A percentile compares a stretch with the other conserved stretches of the same genome.
Evolutionary conservation across 2,113 vertebrate genomes (phyloP).

Genomic region (Carollia perspicillata): DNA sequence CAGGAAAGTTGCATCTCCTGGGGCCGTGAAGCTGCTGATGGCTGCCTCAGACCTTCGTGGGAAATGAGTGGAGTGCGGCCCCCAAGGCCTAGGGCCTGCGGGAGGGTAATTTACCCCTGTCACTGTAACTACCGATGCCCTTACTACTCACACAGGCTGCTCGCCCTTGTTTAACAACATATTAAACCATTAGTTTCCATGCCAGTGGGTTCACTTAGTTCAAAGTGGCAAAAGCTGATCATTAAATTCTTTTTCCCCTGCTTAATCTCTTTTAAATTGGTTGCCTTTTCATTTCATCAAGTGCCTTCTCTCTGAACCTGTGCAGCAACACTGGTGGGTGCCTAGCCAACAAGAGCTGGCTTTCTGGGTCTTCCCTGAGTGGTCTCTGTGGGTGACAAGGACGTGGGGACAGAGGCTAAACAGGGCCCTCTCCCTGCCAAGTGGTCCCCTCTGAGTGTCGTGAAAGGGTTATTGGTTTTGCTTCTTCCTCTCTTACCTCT

Average conservation of each 20-base stretch:
- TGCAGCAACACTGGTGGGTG: rapidly evolving
- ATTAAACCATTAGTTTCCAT: constrained; percentile 75
- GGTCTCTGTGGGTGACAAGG: neutral
- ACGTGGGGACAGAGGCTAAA: neutral
- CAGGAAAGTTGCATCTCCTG: neutral
- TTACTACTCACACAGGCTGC: constrained; percentile 49
- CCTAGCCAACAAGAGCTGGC: neutral
- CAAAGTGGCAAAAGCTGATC: constrained; percentile 68
- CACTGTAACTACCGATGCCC: constrained; percentile 29
- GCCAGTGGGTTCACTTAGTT: constrained; percentile 68
- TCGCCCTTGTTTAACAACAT: constrained; percentile 72
- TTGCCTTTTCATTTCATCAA: constrained; percentile 67
- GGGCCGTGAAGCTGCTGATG: neutral
- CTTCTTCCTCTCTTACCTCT: neutral
- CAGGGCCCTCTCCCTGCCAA: neutral
- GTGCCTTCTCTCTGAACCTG: neutral
- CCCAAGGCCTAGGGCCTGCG: neutral
- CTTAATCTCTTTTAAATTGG: constrained; percentile 73
- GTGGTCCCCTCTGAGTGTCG: rapidly evolving
- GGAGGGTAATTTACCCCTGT: constrained; percentile 58
- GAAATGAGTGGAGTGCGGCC: neutral
- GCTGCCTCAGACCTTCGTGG: neutral
- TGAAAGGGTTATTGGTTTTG: neutral
- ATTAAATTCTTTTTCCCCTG: constrained; percentile 61
- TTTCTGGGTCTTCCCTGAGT: neutral